Evolutionary conservation across 2,113 vertebrate genomes (phyloP).

Genomic region (Zapornia atra): DNA sequence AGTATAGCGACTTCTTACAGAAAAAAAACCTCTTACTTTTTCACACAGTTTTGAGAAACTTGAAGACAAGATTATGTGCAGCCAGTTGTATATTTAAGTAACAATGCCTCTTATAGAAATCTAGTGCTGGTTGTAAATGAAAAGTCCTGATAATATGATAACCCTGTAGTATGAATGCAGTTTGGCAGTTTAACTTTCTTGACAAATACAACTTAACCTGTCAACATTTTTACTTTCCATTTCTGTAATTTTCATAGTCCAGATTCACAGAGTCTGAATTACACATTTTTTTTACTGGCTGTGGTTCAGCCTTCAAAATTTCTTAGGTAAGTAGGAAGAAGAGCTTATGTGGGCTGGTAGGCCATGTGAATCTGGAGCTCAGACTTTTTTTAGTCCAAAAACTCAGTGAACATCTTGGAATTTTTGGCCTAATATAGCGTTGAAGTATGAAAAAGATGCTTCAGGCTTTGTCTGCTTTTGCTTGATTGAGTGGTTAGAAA

Average conservation of each 20-base stretch:
- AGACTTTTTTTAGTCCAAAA: not conserved
- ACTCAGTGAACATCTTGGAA: not conserved
- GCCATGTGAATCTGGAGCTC: not conserved
- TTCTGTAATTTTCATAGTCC: not conserved
- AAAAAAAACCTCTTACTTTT: not conserved
- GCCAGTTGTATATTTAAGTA: not conserved
- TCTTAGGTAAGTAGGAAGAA: not conserved
- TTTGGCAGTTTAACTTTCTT: not conserved
- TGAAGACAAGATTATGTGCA: not conserved
- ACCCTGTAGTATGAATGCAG: not conserved
- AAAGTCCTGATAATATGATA: not conserved
- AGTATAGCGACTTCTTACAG: not conserved
- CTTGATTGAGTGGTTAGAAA: not conserved
- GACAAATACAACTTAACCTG: not conserved
- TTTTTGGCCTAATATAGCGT: not conserved
- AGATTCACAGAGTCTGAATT: not conserved
- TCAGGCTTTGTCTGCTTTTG: not conserved
- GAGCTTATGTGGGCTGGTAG: not conserved
- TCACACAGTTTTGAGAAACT: not conserved
- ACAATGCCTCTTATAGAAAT: not conserved
- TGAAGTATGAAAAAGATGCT: not conserved
- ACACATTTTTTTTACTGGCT: not conserved
- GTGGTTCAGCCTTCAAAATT: not conserved
- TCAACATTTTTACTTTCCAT: not conserved
- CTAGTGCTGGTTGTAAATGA: not conserved